These are phyloP conservation scores for Perca flavescens DNA, from an alignment of 2,113 vertebrate genomes.

Conservation along the genomic window DNA sequence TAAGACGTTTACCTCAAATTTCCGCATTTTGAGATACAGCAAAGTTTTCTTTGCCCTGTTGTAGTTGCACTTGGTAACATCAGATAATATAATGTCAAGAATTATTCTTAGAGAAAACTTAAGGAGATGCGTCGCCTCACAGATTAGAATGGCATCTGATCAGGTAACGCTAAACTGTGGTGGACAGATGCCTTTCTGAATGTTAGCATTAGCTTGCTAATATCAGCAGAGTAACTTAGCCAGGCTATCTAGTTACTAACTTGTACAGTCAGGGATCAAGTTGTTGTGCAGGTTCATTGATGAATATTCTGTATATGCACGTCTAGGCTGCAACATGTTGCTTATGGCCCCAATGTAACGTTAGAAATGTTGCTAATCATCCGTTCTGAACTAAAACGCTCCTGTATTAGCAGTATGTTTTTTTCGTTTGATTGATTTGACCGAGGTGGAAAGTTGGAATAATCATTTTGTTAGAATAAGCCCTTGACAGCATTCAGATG, in stretches of 20 bases:
- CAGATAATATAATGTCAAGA: constrained; percentile 46
- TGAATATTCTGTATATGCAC: not conserved
- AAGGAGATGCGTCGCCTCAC: constrained; percentile 64
- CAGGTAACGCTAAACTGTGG: constrained; percentile 73
- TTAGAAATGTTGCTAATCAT: not conserved
- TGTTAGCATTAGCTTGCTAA: constrained; percentile 58
- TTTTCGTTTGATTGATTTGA: too few relatives aligned
- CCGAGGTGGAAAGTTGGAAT: too few relatives aligned
- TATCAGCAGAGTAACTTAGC: not conserved
- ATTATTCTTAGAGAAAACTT: constrained; percentile 64
- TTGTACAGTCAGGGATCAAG: too few relatives aligned
- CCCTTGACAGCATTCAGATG: not conserved
- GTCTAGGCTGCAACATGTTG: too few relatives aligned
- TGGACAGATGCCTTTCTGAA: not conserved
- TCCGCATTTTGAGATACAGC: constrained; percentile 37
- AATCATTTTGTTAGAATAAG: not conserved
- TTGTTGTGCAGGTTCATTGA: not conserved
- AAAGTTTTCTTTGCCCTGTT: not conserved
- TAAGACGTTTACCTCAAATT: constrained; percentile 35
- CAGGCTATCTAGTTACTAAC: not conserved
- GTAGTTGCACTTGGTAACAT: accelerated
- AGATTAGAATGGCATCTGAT: constrained; percentile 81
- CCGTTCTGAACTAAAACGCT: accelerated
- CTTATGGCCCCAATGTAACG: not conserved
- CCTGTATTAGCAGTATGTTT: not conserved